phyloP scores from a whole-genome alignment of 1,140 invertebrate species.

The Sycobia sp. region DNA sequence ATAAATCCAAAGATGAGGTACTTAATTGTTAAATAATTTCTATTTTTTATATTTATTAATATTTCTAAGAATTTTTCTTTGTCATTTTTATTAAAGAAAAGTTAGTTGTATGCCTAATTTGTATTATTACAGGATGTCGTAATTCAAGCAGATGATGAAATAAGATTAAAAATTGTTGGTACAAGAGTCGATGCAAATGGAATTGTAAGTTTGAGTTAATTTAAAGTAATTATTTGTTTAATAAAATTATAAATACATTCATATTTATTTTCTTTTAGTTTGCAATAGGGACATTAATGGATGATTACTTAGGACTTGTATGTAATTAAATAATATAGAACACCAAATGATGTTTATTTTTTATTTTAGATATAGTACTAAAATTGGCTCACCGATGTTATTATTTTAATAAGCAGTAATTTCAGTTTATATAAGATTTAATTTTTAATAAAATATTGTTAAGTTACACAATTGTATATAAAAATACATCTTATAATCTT shows the following conservation, averaged over 20 bases:
- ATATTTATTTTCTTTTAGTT: conserved; percentile 73
- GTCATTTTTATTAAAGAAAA: neutral
- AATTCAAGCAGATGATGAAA: conserved; percentile 98
- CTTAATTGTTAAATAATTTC: conserved; percentile 9
- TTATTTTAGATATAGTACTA: no score
- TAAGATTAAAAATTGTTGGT: conserved; percentile 97
- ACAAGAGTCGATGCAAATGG: conserved; percentile 95
- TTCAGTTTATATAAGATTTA: no score
- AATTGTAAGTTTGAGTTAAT: conserved; percentile 71
- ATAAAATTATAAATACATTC: conserved; percentile 9
- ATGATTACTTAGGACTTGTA: conserved; percentile 85
- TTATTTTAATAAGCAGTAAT: no score
- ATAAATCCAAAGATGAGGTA: conserved; percentile 97
- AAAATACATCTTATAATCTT: no score
- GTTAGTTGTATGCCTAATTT: no score
- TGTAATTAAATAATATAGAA: conserved; percentile 36
- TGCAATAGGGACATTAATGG: conserved; percentile 98
- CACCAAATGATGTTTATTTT: no score
- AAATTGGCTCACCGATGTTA: no score
- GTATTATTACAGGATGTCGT: conserved; percentile 76
- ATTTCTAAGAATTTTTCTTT: neutral
- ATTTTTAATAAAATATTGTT: no score
- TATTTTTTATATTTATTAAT: conserved; percentile 1
- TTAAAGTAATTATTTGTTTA: neutral
- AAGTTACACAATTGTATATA: no score